Percentiles rank a stretch among this genome's conserved stretches.
Conservation (phyloP, 2,797 vertebrate species). For the Sandelia bainsii region DNA sequence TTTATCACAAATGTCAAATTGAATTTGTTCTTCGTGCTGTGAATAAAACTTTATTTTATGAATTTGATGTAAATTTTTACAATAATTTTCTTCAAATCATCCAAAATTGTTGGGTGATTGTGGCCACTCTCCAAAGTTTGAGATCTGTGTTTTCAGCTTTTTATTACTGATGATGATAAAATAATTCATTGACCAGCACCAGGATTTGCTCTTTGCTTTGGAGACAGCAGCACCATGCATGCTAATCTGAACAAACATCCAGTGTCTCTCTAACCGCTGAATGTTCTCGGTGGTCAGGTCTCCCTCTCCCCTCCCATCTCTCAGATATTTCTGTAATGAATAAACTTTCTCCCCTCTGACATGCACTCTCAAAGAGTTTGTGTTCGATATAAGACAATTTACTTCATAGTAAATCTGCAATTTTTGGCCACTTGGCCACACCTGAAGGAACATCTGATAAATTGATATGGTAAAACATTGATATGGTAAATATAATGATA, state of each 20-base stretch:
- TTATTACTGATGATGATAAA: not conserved
- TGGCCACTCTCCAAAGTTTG: not conserved
- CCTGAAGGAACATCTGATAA: too few relatives aligned
- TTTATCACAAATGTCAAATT: not conserved
- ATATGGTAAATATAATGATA: too few relatives aligned
- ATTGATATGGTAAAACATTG: too few relatives aligned
- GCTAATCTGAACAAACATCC: conserved; percentile 49
- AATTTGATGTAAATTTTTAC: too few relatives aligned
- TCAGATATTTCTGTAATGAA: conserved; percentile 63
- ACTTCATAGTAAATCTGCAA: too few relatives aligned
- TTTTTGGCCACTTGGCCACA: not conserved
- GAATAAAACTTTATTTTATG: not conserved
- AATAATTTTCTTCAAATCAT: not conserved
- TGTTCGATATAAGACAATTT: conserved; percentile 19
- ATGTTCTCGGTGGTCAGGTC: conserved; percentile 59
- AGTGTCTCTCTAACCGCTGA: conserved; percentile 55
- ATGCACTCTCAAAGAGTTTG: conserved; percentile 24
- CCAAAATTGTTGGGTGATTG: not conserved
- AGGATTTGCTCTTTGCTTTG: not conserved
- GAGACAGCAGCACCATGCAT: not conserved
- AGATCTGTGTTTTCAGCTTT: not conserved
- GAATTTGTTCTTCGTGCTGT: not conserved
- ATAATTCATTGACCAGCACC: not conserved
- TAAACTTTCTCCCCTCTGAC: conserved; percentile 48
- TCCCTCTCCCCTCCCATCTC: conserved; percentile 22